Evolutionary conservation across 2,888 invertebrate genomes (phyloP).

Genomic region (Laspeyria flexula): DNA sequence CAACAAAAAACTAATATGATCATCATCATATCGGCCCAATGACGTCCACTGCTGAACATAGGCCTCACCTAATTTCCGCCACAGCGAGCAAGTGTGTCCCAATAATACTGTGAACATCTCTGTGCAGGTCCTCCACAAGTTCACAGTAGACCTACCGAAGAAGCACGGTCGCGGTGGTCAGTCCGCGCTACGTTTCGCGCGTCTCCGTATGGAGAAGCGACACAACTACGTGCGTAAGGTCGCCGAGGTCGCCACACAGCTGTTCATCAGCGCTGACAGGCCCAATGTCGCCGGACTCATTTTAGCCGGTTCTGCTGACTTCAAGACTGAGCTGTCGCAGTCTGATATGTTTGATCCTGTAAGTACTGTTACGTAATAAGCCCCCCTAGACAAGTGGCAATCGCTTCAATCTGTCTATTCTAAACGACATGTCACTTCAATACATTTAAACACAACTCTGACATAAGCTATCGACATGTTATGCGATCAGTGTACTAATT

Average conservation of each 20-base stretch:
- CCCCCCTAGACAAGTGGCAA: too few relatives aligned
- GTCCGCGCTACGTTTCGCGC: constrained; percentile 99
- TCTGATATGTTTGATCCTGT: constrained; percentile 99
- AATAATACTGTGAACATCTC: neutral
- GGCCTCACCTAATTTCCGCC: too few relatives aligned
- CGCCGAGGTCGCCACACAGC: constrained; percentile 92
- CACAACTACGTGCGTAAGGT: constrained; percentile 99
- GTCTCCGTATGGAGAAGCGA: constrained; percentile 99
- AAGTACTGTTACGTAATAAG: constrained; percentile 70
- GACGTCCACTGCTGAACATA: too few relatives aligned
- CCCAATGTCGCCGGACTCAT: constrained; percentile 99
- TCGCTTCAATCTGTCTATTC: too few relatives aligned
- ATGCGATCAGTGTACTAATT: too few relatives aligned
- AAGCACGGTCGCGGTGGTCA: constrained; percentile 99
- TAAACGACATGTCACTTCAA: too few relatives aligned
- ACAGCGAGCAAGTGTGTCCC: too few relatives aligned
- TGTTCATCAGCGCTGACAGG: constrained; percentile 99
- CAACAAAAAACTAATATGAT: too few relatives aligned
- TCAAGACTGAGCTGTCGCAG: constrained; percentile 99
- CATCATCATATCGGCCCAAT: too few relatives aligned
- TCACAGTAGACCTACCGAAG: constrained; percentile 99
- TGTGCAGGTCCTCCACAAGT: constrained; percentile 94
- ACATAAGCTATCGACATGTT: too few relatives aligned
- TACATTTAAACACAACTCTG: too few relatives aligned
- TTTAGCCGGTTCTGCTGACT: constrained; percentile 99